Evolutionary conservation across 2,113 vertebrate genomes (phyloP).

Genomic region (Oreotrochilus melanogaster): DNA sequence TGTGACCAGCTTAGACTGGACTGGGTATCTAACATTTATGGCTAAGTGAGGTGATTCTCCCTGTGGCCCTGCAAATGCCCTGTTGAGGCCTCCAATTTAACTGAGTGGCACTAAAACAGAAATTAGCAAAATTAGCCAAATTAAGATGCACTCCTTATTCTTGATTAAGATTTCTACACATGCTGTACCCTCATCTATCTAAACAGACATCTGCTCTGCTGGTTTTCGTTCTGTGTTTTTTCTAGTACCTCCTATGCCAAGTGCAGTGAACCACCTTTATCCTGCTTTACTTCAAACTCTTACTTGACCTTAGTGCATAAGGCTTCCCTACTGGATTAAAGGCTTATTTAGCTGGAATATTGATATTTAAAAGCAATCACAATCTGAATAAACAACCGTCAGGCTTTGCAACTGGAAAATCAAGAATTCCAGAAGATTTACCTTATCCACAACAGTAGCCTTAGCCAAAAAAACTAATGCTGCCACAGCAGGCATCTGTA

Average conservation of each 20-base stretch:
- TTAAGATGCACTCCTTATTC: background rate
- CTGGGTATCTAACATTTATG: fast-evolving
- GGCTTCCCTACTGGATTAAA: background rate
- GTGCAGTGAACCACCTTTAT: background rate
- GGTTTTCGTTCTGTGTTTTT: background rate
- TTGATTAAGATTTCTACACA: background rate
- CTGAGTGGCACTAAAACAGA: background rate
- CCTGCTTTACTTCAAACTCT: background rate
- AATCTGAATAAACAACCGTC: background rate
- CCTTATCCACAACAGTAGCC: background rate
- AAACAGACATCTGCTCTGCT: background rate
- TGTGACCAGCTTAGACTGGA: background rate
- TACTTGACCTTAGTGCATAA: background rate
- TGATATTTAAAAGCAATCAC: background rate
- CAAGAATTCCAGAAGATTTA: background rate
- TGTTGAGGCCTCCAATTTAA: fast-evolving
- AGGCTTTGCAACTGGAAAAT: background rate
- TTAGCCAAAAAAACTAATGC: background rate
- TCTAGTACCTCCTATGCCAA: background rate
- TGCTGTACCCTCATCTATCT: background rate
- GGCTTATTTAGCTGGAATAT: background rate
- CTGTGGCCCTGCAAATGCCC: background rate
- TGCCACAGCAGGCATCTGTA: conserved; percentile 24
- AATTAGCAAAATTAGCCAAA: background rate
- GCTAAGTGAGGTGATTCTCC: background rate